Conservation (phyloP, 92 coral and sea anemone genomes). For the Desmophyllum pertusum region DNA sequence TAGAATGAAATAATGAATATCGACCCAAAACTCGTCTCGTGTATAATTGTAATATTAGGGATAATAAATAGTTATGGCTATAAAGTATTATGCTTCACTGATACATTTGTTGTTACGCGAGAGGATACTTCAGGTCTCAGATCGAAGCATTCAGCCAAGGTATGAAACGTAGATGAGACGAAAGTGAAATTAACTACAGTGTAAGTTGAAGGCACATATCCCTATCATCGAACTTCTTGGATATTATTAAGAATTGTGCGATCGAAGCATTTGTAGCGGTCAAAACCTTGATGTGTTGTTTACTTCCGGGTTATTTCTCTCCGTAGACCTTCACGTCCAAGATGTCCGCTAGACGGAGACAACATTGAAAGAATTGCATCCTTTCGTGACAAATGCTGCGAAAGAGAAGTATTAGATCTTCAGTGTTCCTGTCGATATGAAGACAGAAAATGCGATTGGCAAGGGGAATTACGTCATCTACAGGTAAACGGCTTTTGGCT, state of each 20-base stretch:
- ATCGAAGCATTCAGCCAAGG: not conserved
- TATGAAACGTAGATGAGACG: not conserved
- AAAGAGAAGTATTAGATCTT: constrained; percentile 51
- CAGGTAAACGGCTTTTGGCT: constrained; percentile 14
- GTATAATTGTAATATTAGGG: too few species aligned
- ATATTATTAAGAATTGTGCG: not conserved
- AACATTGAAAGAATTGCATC: constrained; percentile 2
- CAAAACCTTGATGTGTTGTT: not conserved
- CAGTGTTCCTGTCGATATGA: constrained; percentile 44
- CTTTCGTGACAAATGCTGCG: constrained; percentile 56
- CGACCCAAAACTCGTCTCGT: too few species aligned
- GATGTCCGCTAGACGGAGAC: constrained; percentile 36
- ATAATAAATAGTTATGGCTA: too few species aligned
- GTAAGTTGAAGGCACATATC: too few species aligned
- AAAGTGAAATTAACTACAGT: not conserved
- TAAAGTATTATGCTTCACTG: too few species aligned
- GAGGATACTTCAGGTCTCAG: not conserved
- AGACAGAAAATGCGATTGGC: constrained; percentile 49
- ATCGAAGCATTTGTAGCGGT: not conserved
- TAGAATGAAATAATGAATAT: too few species aligned
- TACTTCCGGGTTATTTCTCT: not conserved
- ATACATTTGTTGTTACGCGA: not conserved
- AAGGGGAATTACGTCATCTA: constrained; percentile 35
- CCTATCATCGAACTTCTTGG: not conserved
- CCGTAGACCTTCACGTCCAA: not conserved